These are phyloP conservation scores for Paramisgurnus dabryanus DNA, from an alignment of 2,113 vertebrate species.

Conservation along the genomic window DNA sequence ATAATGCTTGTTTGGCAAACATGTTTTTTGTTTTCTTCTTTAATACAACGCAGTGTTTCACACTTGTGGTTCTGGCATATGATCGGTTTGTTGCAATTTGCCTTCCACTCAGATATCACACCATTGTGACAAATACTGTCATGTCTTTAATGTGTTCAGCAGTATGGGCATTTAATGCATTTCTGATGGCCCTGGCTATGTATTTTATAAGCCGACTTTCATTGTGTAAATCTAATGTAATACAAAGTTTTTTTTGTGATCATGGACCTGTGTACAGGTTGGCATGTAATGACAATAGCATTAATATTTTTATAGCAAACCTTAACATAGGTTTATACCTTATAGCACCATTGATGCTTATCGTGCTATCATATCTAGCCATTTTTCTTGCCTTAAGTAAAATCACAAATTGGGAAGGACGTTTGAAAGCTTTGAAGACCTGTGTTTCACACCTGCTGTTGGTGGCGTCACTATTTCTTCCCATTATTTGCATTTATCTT, in stretches of 20 bases:
- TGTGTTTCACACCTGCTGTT: constrained; percentile 49
- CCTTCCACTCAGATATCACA: constrained; percentile 62
- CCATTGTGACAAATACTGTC: constrained; percentile 57
- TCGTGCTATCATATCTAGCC: constrained; percentile 41
- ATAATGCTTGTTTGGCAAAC: constrained; percentile 63
- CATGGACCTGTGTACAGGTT: constrained; percentile 54
- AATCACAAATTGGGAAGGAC: constrained; percentile 47
- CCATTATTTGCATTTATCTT: constrained; percentile 28
- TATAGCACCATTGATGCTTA: constrained; percentile 49
- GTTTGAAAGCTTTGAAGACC: constrained; percentile 52
- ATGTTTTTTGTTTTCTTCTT: constrained; percentile 70
- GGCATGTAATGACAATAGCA: constrained; percentile 53
- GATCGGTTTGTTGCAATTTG: constrained; percentile 72
- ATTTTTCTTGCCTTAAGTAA: constrained; percentile 49
- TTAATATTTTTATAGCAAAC: constrained; percentile 31
- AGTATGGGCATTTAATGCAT: constrained; percentile 57
- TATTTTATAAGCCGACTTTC: constrained; percentile 66
- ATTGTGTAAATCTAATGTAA: constrained; percentile 49
- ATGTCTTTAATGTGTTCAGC: constrained; percentile 60
- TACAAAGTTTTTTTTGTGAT: constrained; percentile 58
- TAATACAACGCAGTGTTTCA: constrained; percentile 64
- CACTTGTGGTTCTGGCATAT: constrained; percentile 60
- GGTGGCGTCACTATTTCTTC: constrained; percentile 47
- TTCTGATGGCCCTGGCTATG: not conserved
- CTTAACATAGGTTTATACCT: constrained; percentile 17